phyloP scores from a whole-genome alignment of 2,797 vertebrate genomes.

The Falco novaeseelandiae region DNA sequence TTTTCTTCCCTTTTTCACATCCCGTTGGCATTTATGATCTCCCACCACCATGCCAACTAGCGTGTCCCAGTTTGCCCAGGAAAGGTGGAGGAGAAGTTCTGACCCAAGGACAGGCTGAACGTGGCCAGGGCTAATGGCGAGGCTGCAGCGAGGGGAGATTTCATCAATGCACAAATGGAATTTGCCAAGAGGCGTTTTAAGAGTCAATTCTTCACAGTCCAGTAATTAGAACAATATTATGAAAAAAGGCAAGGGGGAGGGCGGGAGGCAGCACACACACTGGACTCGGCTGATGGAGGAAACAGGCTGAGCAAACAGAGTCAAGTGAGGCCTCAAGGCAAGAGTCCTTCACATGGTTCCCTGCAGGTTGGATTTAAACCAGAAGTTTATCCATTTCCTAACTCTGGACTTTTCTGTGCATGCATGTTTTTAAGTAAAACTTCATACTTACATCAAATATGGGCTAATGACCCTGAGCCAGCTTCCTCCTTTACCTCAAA shows the following conservation, averaged over 20 bases:
- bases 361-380: background rate
- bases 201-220: slow-evolving; percentile 63
- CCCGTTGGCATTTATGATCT: fast-evolving
- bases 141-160: background rate
- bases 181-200: slow-evolving; percentile 51
- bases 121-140: background rate
- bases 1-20: background rate
- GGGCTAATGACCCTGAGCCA: background rate
- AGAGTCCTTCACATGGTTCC: background rate
- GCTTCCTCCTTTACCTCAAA: background rate
- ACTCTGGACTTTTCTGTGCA: background rate
- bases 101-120: background rate
- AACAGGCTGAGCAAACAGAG: slow-evolving; percentile 6
- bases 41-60: fast-evolving
- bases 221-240: slow-evolving; percentile 60
- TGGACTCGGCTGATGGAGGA: background rate
- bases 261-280: background rate
- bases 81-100: background rate
- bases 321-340: slow-evolving; percentile 5
- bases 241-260: background rate
- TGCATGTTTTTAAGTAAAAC: background rate
- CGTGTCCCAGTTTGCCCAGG: background rate
- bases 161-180: slow-evolving; percentile 24
- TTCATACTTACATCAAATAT: background rate
- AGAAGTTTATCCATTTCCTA: background rate